These are phyloP conservation scores for Delphinus delphis DNA, from an alignment of 2,113 vertebrate species.

Conservation along the genomic window DNA sequence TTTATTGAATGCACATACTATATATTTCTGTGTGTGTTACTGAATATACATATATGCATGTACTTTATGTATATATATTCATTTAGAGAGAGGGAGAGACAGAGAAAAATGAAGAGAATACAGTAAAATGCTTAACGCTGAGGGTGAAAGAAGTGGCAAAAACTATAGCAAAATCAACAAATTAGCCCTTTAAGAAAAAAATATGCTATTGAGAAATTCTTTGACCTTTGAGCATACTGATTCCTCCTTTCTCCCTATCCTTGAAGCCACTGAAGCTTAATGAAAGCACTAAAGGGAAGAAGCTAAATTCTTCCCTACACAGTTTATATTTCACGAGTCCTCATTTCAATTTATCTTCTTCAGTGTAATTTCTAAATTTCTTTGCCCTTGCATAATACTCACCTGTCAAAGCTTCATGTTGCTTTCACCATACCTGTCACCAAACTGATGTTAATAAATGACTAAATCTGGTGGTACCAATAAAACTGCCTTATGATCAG, in stretches of 20 bases:
- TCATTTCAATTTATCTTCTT: not conserved
- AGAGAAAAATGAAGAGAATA: not conserved
- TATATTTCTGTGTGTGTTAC: not conserved
- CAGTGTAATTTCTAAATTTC: not conserved
- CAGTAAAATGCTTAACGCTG: not conserved
- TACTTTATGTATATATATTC: not conserved
- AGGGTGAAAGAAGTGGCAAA: not conserved
- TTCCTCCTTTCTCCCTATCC: not conserved
- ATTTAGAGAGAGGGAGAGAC: not conserved
- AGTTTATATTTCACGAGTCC: not conserved
- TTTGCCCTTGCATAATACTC: not conserved
- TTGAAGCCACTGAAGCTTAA: not conserved
- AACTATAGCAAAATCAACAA: not conserved
- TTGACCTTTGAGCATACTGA: not conserved
- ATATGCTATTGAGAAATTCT: not conserved
- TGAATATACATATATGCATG: not conserved
- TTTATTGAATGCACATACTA: not conserved
- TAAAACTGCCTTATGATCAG: not conserved
- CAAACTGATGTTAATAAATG: not conserved
- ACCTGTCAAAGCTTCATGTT: not conserved
- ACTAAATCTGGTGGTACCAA: not conserved
- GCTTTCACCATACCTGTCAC: not conserved
- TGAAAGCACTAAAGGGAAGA: not conserved
- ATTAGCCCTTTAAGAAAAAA: not conserved
- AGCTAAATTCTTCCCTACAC: not conserved